Base-by-base conservation (phyloP, 2,888 invertebrate genomes). In the Ceratothoa steindachneri region DNA sequence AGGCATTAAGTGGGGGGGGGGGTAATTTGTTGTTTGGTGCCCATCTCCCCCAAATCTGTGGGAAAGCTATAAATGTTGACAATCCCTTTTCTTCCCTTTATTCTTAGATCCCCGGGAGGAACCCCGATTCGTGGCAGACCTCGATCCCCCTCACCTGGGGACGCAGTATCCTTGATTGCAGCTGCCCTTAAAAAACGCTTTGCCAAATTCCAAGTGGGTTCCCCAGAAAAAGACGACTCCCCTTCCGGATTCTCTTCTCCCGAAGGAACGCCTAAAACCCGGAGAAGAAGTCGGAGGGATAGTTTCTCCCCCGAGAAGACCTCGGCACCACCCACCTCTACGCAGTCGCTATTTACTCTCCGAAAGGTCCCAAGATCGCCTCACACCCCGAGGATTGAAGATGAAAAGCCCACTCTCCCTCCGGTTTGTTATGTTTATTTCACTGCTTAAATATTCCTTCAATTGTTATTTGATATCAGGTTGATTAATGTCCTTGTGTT, bases 141-240 rank as follows among this genome's bases (percentile, higher is more conserved):
- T 70, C 9, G 74, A 72, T 69, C 74, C 12, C 76, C 76, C 9
- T n/a, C 30, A 27, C 51, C 76, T 2, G 80, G 74, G 67, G 85
- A 85, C 76, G 83, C 84, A 3, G 83, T 83, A 3, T 81, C 83
- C 9, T 81, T 84, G 75, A 84, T 85, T 67, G 84, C 84, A 28
- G 81, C 82, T 67, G 85, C 84, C 2, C 80, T 85, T 66, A 84
- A 83, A 80, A 84, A 83, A 72, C 84, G 85, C 74, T 84, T 84
- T 82, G 83, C 84, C n/a, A 73, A 80, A 28, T 81, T 82, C 77
- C 80, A 82, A 51, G 77, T 41, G 71, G 77, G 53, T 60, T 80
- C 65, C 72, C 80, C 64, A 65, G 76, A 76, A 31, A 73, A 73
- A 64, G 76, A 76, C 5, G 22, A 55, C 1, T 7, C 60, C 2